Evolutionary conservation across 2,113 vertebrate genomes (phyloP).

Genomic region (Ceyx margarethae): DNA sequence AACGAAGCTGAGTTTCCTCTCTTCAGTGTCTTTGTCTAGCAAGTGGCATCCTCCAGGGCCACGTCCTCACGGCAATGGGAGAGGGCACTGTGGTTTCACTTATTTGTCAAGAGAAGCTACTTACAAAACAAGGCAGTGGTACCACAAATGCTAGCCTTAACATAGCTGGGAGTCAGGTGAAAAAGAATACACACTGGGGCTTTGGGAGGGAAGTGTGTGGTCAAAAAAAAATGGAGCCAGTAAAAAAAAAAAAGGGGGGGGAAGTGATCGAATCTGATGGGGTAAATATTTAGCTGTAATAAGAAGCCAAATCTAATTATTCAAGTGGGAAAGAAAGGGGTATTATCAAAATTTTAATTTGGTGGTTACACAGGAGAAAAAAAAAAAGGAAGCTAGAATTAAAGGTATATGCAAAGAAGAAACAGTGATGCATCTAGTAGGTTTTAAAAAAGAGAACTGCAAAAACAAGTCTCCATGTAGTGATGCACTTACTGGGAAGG

Average conservation of each 20-base stretch:
- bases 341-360: not conserved
- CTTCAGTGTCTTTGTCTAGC: slow-evolving; percentile 89
- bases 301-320: slow-evolving; percentile 4
- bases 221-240: not conserved
- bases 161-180: not conserved
- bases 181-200: slow-evolving; percentile 18
- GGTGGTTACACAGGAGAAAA: not conserved
- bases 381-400: not conserved
- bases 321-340: not conserved
- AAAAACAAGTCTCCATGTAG: not conserved
- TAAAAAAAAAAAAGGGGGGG: not conserved
- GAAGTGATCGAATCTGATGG: not conserved
- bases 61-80: not conserved
- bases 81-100: slow-evolving; percentile 45
- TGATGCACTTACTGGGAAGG: rapidly evolving
- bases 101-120: slow-evolving; percentile 45
- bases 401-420: not conserved
- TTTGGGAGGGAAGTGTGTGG: slow-evolving; percentile 21
- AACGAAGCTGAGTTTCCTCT: slow-evolving; percentile 88
- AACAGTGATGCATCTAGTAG: not conserved
- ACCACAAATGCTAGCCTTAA: slow-evolving; percentile 72
- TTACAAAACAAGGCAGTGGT: slow-evolving; percentile 56
- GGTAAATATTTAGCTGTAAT: not conserved
- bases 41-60: slow-evolving; percentile 10
- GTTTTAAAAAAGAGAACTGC: not conserved